These are phyloP conservation scores for Machimus atricapillus DNA, from an alignment of 2,888 invertebrate genomes.

Conservation along the genomic window DNA sequence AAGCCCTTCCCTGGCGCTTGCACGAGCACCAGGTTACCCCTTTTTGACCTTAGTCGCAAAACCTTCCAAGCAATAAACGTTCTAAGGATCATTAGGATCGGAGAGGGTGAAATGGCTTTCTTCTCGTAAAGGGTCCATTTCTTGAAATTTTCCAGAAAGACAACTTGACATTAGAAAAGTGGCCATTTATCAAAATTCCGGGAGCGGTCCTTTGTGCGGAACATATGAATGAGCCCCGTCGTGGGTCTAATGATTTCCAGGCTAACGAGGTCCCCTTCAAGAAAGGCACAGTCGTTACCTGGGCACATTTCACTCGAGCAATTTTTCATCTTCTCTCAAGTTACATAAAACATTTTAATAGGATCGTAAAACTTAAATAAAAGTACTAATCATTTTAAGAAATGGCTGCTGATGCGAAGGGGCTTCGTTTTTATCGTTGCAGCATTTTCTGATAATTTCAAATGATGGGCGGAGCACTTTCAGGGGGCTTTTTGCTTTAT, in stretches of 20 bases:
- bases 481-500: background rate
- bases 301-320: background rate
- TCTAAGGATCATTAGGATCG: conserved; percentile 1
- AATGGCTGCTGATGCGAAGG: background rate
- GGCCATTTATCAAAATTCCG: conserved; percentile 21
- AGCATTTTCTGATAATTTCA: background rate
- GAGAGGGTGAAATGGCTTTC: background rate
- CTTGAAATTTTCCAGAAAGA: conserved; percentile 16
- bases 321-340: background rate
- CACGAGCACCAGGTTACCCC: background rate
- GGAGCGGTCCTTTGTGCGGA: background rate
- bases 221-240: background rate
- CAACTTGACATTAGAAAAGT: conserved; percentile 29
- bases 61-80: background rate
- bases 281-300: background rate
- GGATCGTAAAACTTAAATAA: background rate
- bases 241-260: background rate
- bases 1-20: background rate
- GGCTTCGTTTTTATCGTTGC: background rate
- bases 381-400: background rate
- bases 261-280: background rate
- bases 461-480: background rate
- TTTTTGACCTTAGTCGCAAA: background rate
- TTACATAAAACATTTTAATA: background rate
- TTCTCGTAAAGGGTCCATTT: background rate